A percentile compares a stretch with the other conserved stretches of the same genome.
phyloP scores from a whole-genome alignment of 2,888 invertebrate species.

The Drosophila borborema region DNA sequence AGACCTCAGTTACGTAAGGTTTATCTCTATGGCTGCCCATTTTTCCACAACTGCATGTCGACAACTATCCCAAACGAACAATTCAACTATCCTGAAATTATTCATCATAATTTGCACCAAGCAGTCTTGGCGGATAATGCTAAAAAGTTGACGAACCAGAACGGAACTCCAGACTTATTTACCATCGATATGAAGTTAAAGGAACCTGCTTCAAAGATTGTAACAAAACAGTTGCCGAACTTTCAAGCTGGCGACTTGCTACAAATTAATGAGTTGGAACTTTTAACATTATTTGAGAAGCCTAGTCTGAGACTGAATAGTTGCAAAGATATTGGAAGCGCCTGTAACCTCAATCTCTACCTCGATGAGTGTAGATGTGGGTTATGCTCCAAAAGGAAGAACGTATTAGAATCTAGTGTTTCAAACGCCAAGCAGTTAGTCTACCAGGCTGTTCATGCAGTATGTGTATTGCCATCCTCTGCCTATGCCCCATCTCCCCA shows the following conservation, averaged over 20 bases:
- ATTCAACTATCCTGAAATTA: neutral
- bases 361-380: slow-evolving; percentile 11
- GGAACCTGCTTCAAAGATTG: neutral
- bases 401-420: slow-evolving; percentile 17
- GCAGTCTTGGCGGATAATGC: neutral
- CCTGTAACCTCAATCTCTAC: neutral
- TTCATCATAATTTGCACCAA: neutral
- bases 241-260: neutral
- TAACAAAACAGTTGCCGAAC: neutral
- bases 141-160: no score
- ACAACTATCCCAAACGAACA: neutral
- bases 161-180: neutral
- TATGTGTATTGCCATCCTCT: neutral
- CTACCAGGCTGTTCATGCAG: slow-evolving; percentile 17
- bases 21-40: slow-evolving; percentile 13
- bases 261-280: neutral
- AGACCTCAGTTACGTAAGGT: slow-evolving; percentile 4
- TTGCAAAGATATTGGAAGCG: neutral
- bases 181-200: neutral
- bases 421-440: slow-evolving; percentile 36
- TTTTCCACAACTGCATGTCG: slow-evolving; percentile 12
- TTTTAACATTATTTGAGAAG: slow-evolving; percentile 3
- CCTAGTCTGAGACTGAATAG: neutral
- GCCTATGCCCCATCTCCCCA: neutral
- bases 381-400: slow-evolving; percentile 1